These are phyloP conservation scores for Halisarca cf. caerulea DNA, from an alignment of 37 sponge, comb jelly and placozoan genomes.

Conservation along the genomic window DNA sequence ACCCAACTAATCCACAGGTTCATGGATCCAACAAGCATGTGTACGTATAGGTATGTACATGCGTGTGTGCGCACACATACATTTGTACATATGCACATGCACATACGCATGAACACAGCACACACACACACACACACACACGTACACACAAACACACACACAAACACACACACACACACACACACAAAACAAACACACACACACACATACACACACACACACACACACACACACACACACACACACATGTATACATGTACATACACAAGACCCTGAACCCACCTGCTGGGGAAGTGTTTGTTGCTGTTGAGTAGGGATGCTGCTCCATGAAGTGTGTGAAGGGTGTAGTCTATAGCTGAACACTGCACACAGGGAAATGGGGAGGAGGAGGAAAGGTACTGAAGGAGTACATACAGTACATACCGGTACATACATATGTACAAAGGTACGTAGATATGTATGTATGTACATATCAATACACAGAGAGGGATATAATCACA, in stretches of 20 bases:
- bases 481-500: too few species aligned
- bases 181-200: too few species aligned
- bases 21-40: too few species aligned
- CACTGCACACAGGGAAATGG: conserved; percentile 40
- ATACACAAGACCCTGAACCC: not conserved
- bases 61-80: too few species aligned
- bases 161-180: too few species aligned
- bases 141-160: too few species aligned
- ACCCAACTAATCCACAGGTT: too few species aligned
- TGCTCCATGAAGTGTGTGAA: conserved; percentile 97
- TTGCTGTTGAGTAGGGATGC: conserved; percentile 91
- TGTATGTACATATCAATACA: too few species aligned
- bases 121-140: too few species aligned
- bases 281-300: conserved; percentile 92
- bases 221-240: conserved; percentile 5
- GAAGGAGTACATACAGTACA: conserved; percentile 4
- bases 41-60: too few species aligned
- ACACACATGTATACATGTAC: not conserved
- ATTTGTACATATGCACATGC: too few species aligned
- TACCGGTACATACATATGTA: conserved; percentile 11
- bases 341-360: conserved; percentile 96
- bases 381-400: not conserved
- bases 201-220: not conserved
- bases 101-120: too few species aligned
- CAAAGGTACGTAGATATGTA: not conserved